Conservation (phyloP, 1,140 invertebrate genomes). For the Bombus ignitus region DNA sequence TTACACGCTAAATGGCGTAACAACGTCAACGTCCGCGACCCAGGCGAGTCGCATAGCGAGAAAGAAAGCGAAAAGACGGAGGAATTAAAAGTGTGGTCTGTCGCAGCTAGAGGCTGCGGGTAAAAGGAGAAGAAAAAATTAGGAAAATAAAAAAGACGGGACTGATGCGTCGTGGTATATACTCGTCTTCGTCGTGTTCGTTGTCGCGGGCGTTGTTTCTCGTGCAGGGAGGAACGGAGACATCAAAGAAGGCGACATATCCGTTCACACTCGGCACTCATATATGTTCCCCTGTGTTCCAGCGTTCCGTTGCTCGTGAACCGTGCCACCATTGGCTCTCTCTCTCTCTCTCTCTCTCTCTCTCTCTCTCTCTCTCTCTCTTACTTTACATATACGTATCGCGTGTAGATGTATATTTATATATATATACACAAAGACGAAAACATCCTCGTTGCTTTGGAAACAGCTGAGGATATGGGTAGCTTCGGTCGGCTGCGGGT, state of each 20-base stretch:
- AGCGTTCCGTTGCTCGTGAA: conserved; percentile 52
- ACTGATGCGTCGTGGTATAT: conserved; percentile 23
- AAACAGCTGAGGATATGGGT: conserved; percentile 62
- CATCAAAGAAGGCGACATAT: conserved; percentile 81
- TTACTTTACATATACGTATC: background rate
- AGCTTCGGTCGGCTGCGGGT: conserved; percentile 62
- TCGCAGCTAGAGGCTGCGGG: background rate
- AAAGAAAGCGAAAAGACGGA: conserved; percentile 26
- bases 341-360: background rate
- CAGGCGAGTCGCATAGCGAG: background rate
- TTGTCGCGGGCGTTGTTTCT: conserved; percentile 24
- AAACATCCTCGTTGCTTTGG: conserved; percentile 34
- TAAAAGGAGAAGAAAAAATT: conserved; percentile 17
- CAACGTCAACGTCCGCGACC: background rate
- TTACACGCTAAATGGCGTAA: background rate
- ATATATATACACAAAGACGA: background rate
- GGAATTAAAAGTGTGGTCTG: conserved; percentile 37
- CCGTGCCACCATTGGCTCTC: conserved; percentile 42
- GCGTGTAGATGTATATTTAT: background rate
- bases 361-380: background rate
- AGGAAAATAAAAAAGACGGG: conserved; percentile 27
- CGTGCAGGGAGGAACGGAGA: conserved; percentile 65
- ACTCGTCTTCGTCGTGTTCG: conserved; percentile 30
- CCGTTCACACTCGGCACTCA: conserved; percentile 77
- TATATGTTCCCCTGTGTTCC: conserved; percentile 68